Percentiles rank a stretch among this genome's conserved stretches.
Conservation (phyloP, 2,888 invertebrate genomes). For the Cheilosia urbana region DNA sequence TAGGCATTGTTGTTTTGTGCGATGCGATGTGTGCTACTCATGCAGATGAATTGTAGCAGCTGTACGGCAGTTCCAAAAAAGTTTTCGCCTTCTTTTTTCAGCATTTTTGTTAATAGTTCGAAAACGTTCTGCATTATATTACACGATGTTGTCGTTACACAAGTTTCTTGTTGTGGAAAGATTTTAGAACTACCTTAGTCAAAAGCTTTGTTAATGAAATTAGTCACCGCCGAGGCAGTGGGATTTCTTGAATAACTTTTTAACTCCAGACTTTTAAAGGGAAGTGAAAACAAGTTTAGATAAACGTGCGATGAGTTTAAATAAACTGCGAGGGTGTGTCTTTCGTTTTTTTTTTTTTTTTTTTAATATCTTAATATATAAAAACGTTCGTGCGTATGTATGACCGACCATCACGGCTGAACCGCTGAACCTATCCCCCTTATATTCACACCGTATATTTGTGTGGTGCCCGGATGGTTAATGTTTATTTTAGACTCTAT, state of each 20-base stretch:
- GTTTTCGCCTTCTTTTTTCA: conserved; percentile 10
- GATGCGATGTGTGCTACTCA: conserved; percentile 30
- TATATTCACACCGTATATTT: too few relatives aligned
- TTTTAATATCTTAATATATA: too few relatives aligned
- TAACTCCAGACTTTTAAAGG: background rate
- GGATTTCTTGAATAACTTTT: background rate
- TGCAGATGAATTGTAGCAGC: conserved; percentile 41
- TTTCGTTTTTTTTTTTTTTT: too few relatives aligned
- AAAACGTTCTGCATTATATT: conserved; percentile 4
- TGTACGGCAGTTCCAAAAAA: conserved; percentile 40
- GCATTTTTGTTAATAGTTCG: background rate
- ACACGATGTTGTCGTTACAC: conserved; percentile 2
- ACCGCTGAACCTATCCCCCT: too few relatives aligned
- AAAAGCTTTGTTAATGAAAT: conserved; percentile 26
- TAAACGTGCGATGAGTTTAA: background rate
- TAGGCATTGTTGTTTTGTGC: conserved; percentile 40
- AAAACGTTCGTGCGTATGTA: too few relatives aligned
- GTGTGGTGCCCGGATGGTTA: too few relatives aligned
- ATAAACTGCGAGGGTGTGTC: too few relatives aligned
- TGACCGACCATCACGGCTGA: too few relatives aligned
- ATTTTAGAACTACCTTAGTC: background rate
- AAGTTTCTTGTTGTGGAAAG: background rate
- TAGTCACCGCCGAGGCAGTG: background rate
- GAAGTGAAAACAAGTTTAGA: background rate
- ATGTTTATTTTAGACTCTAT: too few relatives aligned